Percentiles rank a stretch among this genome's conserved stretches.
Conservation (phyloP, 2,797 vertebrate species). For the Rhabdomys pumilio region DNA sequence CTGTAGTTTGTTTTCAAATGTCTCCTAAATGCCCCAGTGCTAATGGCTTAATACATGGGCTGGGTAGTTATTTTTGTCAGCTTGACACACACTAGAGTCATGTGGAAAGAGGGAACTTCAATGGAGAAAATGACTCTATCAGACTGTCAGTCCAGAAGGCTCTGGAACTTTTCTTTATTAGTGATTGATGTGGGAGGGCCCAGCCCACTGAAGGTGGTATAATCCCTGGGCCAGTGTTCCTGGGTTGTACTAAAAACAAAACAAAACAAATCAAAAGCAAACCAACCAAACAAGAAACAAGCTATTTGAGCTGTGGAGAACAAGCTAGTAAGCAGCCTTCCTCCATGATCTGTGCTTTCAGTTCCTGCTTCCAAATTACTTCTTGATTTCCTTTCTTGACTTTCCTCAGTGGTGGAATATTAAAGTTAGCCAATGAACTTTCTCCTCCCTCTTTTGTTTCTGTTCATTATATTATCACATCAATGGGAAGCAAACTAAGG, state of each 20-base stretch:
- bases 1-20: not conserved
- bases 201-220: too few relatives aligned
- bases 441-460: not conserved
- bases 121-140: not conserved
- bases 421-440: not conserved
- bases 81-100: not conserved
- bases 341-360: not conserved
- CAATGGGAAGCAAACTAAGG: not conserved
- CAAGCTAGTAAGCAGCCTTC: too few relatives aligned
- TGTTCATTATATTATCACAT: not conserved
- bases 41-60: not conserved
- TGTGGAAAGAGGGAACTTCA: not conserved
- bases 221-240: not conserved
- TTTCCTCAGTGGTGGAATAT: too few relatives aligned
- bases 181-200: too few relatives aligned
- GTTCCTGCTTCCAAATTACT: not conserved
- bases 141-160: too few relatives aligned
- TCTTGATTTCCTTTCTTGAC: too few relatives aligned
- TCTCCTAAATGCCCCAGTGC: not conserved
- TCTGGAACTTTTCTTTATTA: not conserved
- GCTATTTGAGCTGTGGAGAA: not conserved
- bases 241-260: not conserved
- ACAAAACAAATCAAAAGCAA: not conserved
- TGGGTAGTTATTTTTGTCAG: not conserved
- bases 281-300: not conserved